Base-by-base conservation (phyloP, 1,140 invertebrate species). In the Aradophagus sp. region DNA sequence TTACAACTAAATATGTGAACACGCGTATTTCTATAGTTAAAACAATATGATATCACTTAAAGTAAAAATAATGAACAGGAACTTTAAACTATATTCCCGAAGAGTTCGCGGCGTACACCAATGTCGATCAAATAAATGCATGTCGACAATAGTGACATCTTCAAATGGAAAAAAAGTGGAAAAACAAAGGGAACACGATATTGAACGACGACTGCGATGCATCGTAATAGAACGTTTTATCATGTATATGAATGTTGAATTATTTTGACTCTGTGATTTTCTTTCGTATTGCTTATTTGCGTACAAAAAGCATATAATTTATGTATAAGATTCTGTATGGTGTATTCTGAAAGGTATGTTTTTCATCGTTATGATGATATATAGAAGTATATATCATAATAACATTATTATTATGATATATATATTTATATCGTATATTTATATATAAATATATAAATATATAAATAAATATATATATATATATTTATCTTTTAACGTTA, bases 241-340 rank as follows among this genome's bases (percentile, higher is more conserved):
- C 48, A 63, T 58, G 42, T 75, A 76, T 76, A 76, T 56, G 70
- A 75, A 76, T 74, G 78, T 80, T 78, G 73, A 76, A 78, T 81
- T 81, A 77, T 75, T 80, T 78, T 77, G 62, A 81, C 59, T 81
- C 76, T 80, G 74, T 79, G 70, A 75, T 73, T 77, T 66, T 66
- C 73, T 70, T 75, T 71, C 55, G 65, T 73, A 55, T 62, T 71
- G 56, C 55, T 77, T 74, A 55, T 59, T 77, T 74, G 41, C 72
- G 61, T 67, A 65, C 58, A 74, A 55, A 62, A 76, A 63, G n/a
- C 50, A 63, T 45, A 63, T 63, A 32, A 70, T 75, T 72, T 75
- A 73, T 70, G 72, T 31, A 68, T 73, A 73, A 59, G 56, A 53
- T 65, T 65, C 61, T 42, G 42, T 65, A 65, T 35, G 48, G 56